Evolutionary conservation across 2,797 vertebrate genomes (phyloP).

Genomic region (Liasis olivaceus): DNA sequence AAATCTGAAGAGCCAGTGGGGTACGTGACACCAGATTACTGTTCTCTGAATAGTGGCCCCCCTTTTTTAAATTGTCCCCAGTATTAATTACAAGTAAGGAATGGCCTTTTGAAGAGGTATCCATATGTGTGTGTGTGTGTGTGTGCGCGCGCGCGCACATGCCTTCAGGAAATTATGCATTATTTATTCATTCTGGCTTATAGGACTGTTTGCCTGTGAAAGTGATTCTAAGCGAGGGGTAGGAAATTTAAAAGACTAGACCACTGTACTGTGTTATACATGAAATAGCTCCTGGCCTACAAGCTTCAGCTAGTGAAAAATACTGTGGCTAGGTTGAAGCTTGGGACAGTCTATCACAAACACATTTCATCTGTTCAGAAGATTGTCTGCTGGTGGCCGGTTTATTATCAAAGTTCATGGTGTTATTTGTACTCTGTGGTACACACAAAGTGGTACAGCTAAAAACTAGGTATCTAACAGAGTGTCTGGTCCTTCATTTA

Average conservation of each 20-base stretch:
- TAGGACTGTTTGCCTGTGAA: neutral
- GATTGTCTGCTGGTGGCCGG: no score
- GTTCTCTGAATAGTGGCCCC: neutral
- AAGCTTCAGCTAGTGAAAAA: neutral
- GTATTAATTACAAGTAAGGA: neutral
- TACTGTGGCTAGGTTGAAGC: neutral
- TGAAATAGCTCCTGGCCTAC: neutral
- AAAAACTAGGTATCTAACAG: neutral
- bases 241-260: no score
- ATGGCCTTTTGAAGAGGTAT: neutral
- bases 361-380: neutral
- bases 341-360: neutral
- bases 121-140: neutral
- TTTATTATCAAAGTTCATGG: neutral
- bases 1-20: neutral
- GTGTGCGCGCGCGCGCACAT: neutral
- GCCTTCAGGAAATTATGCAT: neutral
- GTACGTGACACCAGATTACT: neutral
- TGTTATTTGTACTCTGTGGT: neutral
- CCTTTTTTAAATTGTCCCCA: neutral
- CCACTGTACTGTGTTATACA: neutral
- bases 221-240: neutral
- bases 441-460: neutral
- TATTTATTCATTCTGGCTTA: neutral
- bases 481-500: neutral